A percentile compares a stretch with the other conserved stretches of the same genome.
These are phyloP conservation scores for Pantherophis alleghaniensis DNA, from an alignment of 2,797 vertebrate species.

Conservation along the genomic window DNA sequence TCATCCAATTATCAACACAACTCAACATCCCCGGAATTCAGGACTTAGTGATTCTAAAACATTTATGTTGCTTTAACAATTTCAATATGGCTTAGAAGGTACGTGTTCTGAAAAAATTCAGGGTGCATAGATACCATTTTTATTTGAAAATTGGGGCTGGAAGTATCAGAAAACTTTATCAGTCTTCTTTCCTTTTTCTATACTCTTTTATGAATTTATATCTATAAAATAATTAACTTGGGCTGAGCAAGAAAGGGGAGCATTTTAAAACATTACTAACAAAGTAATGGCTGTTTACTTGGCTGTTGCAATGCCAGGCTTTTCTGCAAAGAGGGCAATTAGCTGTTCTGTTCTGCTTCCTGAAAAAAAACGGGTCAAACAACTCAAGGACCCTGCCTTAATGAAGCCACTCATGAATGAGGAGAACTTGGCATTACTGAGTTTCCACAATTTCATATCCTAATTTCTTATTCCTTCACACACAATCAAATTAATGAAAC, in stretches of 20 bases:
- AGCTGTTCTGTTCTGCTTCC: neutral
- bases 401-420: neutral
- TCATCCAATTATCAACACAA: conserved; percentile 13
- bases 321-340: neutral
- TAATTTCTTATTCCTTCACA: neutral
- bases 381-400: neutral
- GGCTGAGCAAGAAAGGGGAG: neutral
- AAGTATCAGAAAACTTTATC: neutral
- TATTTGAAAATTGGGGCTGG: neutral
- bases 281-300: neutral
- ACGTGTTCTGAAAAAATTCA: neutral
- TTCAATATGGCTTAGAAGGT: neutral
- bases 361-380: neutral
- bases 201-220: neutral
- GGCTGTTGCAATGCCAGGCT: neutral
- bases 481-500: neutral
- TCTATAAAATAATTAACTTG: neutral
- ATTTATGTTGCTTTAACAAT: neutral
- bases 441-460: neutral
- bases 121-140: neutral
- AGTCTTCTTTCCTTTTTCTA: neutral
- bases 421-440: neutral
- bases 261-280: neutral
- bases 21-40: neutral
- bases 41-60: neutral